Evolutionary conservation across 2,888 invertebrate species (phyloP).

Genomic region (Drosophila parthenogenetica): DNA sequence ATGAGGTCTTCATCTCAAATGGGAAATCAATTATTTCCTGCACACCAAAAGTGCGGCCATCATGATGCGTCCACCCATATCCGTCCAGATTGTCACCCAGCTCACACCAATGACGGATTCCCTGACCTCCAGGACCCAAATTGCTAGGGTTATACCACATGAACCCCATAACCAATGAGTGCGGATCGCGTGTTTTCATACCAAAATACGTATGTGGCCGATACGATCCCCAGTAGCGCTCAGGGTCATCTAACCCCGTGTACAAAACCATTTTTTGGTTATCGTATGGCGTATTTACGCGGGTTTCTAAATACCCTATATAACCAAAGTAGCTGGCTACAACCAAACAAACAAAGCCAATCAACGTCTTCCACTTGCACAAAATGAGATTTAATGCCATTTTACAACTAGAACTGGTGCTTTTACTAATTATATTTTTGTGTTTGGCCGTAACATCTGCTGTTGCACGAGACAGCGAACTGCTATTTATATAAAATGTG

Average conservation of each 20-base stretch:
- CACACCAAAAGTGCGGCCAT: slow-evolving; percentile 95
- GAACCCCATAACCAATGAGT: slow-evolving; percentile 95
- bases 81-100: slow-evolving; percentile 92
- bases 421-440: slow-evolving; percentile 36
- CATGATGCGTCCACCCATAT: slow-evolving; percentile 97
- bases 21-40: slow-evolving; percentile 94
- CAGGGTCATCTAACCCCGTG: slow-evolving; percentile 90
- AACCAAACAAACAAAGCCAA: slow-evolving; percentile 88
- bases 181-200: slow-evolving; percentile 94
- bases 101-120: slow-evolving; percentile 96
- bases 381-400: slow-evolving; percentile 75
- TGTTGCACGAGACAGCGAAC: slow-evolving; percentile 32
- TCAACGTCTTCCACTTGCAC: slow-evolving; percentile 87
- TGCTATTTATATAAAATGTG: slow-evolving; percentile 20
- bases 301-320: slow-evolving; percentile 93
- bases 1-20: slow-evolving; percentile 92
- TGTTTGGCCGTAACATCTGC: slow-evolving; percentile 47
- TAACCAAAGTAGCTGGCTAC: slow-evolving; percentile 91
- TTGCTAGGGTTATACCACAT: slow-evolving; percentile 97
- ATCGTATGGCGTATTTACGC: slow-evolving; percentile 94
- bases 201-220: slow-evolving; percentile 95
- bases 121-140: slow-evolving; percentile 89
- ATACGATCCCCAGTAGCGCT: slow-evolving; percentile 97
- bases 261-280: slow-evolving; percentile 90
- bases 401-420: slow-evolving; percentile 42